phyloP scores from a whole-genome alignment of 2,888 invertebrate genomes.

The Ochropleura leucogaster region DNA sequence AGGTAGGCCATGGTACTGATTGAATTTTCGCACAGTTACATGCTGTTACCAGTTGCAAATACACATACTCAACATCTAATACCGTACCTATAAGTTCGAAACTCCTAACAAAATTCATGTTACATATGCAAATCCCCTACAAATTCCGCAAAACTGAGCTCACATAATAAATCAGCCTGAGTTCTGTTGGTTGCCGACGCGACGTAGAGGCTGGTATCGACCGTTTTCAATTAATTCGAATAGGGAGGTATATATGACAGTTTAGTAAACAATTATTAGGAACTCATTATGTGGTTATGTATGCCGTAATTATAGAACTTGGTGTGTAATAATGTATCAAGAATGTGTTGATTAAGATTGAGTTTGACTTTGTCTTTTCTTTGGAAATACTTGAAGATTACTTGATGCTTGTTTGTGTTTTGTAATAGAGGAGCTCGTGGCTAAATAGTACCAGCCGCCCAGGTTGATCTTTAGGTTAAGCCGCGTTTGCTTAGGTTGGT shows the following conservation, averaged over 20 bases:
- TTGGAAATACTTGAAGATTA: background rate
- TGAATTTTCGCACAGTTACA: background rate
- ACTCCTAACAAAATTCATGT: conserved; percentile 65
- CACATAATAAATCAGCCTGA: conserved; percentile 71
- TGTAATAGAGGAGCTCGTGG: too few species aligned
- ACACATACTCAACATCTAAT: conserved; percentile 9
- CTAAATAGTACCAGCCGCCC: too few species aligned
- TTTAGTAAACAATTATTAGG: conserved; percentile 68
- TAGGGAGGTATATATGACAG: conserved; percentile 65
- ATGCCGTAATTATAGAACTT: conserved; percentile 13
- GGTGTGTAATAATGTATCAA: background rate
- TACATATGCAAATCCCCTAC: conserved; percentile 70
- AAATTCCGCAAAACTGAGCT: conserved; percentile 70
- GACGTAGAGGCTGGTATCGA: conserved; percentile 55
- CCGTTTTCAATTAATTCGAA: conserved; percentile 71
- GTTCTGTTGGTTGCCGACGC: conserved; percentile 59
- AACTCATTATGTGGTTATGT: conserved; percentile 56
- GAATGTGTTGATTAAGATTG: conserved; percentile 5
- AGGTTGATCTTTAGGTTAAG: too few species aligned
- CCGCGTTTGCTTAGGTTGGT: too few species aligned
- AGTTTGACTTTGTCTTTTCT: background rate
- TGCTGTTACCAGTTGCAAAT: background rate
- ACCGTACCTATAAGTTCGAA: conserved; percentile 23
- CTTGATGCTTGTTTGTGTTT: too few species aligned
- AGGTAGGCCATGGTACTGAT: too few species aligned